Evolutionary conservation across 2,888 invertebrate species (phyloP).

Genomic region (Sisyra terminalis): DNA sequence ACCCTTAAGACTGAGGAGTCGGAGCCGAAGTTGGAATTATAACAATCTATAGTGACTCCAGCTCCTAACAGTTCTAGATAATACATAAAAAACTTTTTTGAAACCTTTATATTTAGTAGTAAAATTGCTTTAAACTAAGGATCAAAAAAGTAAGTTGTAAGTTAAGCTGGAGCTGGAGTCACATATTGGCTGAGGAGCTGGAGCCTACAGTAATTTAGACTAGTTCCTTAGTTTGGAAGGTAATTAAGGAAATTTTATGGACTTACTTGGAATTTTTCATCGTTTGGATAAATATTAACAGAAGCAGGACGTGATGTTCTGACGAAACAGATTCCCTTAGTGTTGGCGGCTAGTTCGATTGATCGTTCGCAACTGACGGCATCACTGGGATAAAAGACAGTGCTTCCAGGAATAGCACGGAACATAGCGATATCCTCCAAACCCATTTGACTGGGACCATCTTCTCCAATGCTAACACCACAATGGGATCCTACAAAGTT

Average conservation of each 20-base stretch:
- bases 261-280: conserved; percentile 52
- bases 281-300: conserved; percentile 67
- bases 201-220: no score
- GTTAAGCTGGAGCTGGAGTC: no score
- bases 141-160: no score
- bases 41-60: no score
- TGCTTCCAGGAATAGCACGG: conserved; percentile 71
- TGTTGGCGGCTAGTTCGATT: conserved; percentile 90
- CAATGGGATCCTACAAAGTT: conserved; percentile 96
- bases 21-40: no score
- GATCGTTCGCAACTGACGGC: conserved; percentile 91
- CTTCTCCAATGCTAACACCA: conserved; percentile 96
- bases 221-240: no score
- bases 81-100: no score
- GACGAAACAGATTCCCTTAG: conserved; percentile 87
- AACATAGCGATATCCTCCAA: conserved; percentile 97
- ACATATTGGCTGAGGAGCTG: no score
- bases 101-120: no score
- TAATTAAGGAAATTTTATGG: conserved; percentile 21
- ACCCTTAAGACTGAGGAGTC: no score
- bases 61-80: no score
- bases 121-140: no score
- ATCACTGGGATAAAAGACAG: conserved; percentile 71
- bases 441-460: conserved; percentile 99
- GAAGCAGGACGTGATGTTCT: conserved; percentile 90